Conservation (phyloP, 1,140 invertebrate genomes). For the Mesaphorura yosii region DNA sequence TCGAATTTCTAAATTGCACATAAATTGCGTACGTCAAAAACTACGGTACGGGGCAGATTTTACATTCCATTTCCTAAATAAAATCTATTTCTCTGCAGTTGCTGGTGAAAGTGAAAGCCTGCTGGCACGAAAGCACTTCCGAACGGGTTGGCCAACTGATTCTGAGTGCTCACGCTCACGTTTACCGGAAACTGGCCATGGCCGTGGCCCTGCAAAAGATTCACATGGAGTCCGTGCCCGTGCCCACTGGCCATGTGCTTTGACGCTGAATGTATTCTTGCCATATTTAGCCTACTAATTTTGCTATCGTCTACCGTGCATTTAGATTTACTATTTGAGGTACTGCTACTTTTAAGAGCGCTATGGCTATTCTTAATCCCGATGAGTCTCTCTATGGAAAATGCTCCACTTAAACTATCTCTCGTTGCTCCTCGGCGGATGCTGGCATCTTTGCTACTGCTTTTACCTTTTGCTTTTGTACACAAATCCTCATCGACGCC, state of each 20-base stretch:
- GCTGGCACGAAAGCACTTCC: slow-evolving; percentile 17
- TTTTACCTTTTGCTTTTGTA: slow-evolving; percentile 10
- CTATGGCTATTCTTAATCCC: slow-evolving; percentile 1
- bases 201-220: slow-evolving; percentile 3
- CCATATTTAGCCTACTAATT: neutral
- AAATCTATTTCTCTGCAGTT: slow-evolving; percentile 13
- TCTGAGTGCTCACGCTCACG: slow-evolving; percentile 7
- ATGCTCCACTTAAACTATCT: slow-evolving; percentile 13
- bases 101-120: slow-evolving; percentile 15
- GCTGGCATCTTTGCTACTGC: neutral
- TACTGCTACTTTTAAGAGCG: neutral
- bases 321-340: neutral
- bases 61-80: slow-evolving; percentile 1
- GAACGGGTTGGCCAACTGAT: slow-evolving; percentile 1
- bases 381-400: slow-evolving; percentile 28
- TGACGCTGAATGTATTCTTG: neutral
- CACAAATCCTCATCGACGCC: slow-evolving; percentile 8
- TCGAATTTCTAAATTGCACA: too few relatives aligned
- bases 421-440: neutral
- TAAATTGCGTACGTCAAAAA: too few relatives aligned
- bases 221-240: slow-evolving; percentile 1
- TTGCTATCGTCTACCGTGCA: neutral
- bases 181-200: too few relatives aligned
- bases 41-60: too few relatives aligned
- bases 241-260: neutral